phyloP scores from a whole-genome alignment of 2,888 invertebrate species.

The Diogma glabrata region DNA sequence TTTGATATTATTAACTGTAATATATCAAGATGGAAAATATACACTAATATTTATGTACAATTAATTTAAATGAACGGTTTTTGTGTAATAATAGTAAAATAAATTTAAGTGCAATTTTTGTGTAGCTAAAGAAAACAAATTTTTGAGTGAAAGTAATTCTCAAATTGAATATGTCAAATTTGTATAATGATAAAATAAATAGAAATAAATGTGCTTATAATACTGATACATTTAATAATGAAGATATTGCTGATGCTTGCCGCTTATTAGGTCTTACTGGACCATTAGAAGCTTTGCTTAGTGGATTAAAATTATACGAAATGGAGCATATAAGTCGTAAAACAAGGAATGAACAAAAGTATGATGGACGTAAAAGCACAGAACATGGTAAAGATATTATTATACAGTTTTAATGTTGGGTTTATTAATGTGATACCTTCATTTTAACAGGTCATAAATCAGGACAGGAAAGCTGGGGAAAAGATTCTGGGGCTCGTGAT shows the following conservation, averaged over 20 bases:
- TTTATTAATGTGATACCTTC: no score
- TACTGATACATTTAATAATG: constrained; percentile 10
- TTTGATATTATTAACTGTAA: no score
- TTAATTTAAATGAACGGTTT: no score
- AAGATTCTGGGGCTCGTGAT: constrained; percentile 15
- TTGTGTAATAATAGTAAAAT: no score
- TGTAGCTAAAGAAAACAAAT: constrained; percentile 1
- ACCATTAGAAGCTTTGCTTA: constrained; percentile 13
- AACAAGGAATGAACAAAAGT: background rate
- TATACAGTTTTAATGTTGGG: no score
- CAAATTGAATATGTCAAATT: constrained; percentile 2
- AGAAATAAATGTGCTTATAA: constrained; percentile 3
- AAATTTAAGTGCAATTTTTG: constrained; percentile 1
- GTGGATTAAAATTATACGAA: constrained; percentile 8
- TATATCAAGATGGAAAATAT: no score
- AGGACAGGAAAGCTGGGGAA: constrained; percentile 15
- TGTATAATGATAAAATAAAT: constrained; percentile 7
- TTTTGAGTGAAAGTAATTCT: constrained; percentile 3
- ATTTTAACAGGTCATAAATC: constrained; percentile 8
- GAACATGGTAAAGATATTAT: background rate
- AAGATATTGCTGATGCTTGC: constrained; percentile 14
- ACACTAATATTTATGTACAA: no score
- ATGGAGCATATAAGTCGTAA: background rate
- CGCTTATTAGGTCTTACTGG: constrained; percentile 12
- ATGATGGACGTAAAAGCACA: background rate